phyloP scores from a whole-genome alignment of 2,888 invertebrate species.

The Callimorpha dominula region DNA sequence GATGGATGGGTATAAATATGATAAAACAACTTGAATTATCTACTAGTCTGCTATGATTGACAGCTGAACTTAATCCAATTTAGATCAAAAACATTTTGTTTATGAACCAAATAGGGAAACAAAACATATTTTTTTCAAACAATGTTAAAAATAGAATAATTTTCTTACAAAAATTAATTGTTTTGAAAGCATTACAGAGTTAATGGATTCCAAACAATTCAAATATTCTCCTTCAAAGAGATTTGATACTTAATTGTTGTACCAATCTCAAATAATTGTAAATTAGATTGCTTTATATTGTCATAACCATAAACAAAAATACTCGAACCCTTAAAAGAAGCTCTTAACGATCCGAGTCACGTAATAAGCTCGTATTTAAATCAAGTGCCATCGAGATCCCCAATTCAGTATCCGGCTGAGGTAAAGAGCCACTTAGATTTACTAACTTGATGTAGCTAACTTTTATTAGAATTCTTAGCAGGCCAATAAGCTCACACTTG shows the following conservation, averaged over 20 bases:
- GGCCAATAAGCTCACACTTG: conserved; percentile 75
- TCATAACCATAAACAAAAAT: conserved; percentile 31
- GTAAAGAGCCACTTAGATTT: conserved; percentile 63
- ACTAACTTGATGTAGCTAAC: conserved; percentile 69
- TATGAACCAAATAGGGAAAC: too few relatives aligned
- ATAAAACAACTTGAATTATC: too few relatives aligned
- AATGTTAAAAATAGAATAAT: too few relatives aligned
- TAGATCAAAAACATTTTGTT: too few relatives aligned
- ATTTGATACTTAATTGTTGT: conserved; percentile 22
- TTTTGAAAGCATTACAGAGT: neutral
- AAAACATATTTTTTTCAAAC: too few relatives aligned
- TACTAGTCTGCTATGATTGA: too few relatives aligned
- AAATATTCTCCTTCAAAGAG: conserved; percentile 22
- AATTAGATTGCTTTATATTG: conserved; percentile 37
- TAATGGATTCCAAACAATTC: conserved; percentile 6
- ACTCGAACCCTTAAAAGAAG: conserved; percentile 12
- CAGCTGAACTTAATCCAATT: too few relatives aligned
- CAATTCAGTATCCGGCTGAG: conserved; percentile 43
- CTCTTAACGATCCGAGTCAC: conserved; percentile 45
- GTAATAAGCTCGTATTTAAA: conserved; percentile 59
- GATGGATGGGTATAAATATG: too few relatives aligned
- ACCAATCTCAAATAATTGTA: conserved; percentile 34
- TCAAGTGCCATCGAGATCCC: conserved; percentile 50
- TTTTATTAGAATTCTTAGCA: conserved; percentile 80
- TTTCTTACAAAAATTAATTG: neutral